Base-by-base conservation (phyloP, 1,140 invertebrate species). In the Melipona quadrifasciata region DNA sequence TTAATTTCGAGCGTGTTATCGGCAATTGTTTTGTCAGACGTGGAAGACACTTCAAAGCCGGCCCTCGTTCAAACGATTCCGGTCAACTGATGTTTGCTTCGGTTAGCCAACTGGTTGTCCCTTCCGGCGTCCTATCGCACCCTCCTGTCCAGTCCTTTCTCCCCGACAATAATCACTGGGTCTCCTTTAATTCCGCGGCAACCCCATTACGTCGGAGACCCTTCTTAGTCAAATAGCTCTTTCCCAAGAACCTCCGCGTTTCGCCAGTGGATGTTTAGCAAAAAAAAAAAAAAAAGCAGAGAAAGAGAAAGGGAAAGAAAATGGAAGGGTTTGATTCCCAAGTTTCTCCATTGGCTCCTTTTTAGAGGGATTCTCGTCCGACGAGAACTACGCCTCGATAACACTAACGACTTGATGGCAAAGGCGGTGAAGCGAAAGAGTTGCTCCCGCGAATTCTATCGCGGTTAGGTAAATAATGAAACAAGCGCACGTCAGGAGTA, bases 121-220 rank as follows among this genome's bases (percentile, higher is more conserved):
- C 65, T 85, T 85, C 82, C 73, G 81, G 53, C 68, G 12, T 19
- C 53, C 68, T 70, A 67, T 86, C 84, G 57, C 80, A 65, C 81
- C 70, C 68, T 77, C 74, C 77, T 75, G 79, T 81, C 75, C 82
- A 78, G 78, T 70, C 83, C 74, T 58, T 82, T 61, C 53, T 16
- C 68, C 70, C 87, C 83, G 72, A 86, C 86, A 89, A 91, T 93
- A 91, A 92, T 93, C 90, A 86, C 84, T 70, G 78, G 83, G 81
- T 88, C 87, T 86, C 89, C 89, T 92, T 90, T 92, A 92, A 93
- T 93, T 93, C 89, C 86, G 85, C 76, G 86, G 85, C 90, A 90
- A 93, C 91, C 91, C 91, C 90, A 91, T 92, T 93, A 90, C 91
- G 91, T 90, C 86, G 75, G 71, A 79, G 82, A 90, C 90, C 86